Percentiles rank a stretch among this genome's conserved stretches.
These are phyloP conservation scores for Apolygus lucorum DNA, from an alignment of 1,140 invertebrate species.

Conservation along the genomic window DNA sequence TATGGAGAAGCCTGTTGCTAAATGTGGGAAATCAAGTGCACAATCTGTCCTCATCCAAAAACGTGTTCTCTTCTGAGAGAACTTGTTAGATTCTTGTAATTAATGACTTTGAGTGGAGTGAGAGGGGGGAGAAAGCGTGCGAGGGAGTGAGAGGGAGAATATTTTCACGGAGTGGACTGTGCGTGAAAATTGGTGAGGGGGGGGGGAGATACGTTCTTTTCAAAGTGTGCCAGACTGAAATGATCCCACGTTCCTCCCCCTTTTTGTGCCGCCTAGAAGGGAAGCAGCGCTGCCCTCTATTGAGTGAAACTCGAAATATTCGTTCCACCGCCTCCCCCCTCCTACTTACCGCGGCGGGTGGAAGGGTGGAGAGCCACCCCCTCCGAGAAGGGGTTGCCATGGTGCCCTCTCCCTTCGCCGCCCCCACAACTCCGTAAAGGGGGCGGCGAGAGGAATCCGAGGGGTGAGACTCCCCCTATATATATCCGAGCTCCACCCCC, in stretches of 20 bases:
- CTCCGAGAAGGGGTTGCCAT: background rate
- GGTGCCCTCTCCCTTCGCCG: background rate
- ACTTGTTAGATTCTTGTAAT: background rate
- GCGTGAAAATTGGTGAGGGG: too few relatives aligned
- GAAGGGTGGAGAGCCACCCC: background rate
- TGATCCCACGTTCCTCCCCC: background rate
- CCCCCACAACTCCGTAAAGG: background rate
- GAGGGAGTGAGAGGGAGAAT: background rate
- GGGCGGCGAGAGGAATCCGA: slow-evolving; percentile 1
- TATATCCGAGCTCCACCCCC: background rate
- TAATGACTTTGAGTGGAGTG: background rate
- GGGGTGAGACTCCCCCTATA: background rate
- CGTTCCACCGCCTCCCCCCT: background rate
- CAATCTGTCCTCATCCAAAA: too few relatives aligned
- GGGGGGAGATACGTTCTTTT: background rate
- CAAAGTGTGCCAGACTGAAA: background rate
- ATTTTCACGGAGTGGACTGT: too few relatives aligned
- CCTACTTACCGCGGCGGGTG: background rate
- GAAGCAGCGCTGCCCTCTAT: background rate
- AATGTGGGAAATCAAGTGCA: too few relatives aligned
- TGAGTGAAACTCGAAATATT: background rate
- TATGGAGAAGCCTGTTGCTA: too few relatives aligned
- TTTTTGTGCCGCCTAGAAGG: background rate
- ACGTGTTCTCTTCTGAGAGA: background rate
- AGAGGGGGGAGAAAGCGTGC: background rate